Base-by-base conservation (phyloP, 2,888 invertebrate genomes). In the Lysandra coridon region DNA sequence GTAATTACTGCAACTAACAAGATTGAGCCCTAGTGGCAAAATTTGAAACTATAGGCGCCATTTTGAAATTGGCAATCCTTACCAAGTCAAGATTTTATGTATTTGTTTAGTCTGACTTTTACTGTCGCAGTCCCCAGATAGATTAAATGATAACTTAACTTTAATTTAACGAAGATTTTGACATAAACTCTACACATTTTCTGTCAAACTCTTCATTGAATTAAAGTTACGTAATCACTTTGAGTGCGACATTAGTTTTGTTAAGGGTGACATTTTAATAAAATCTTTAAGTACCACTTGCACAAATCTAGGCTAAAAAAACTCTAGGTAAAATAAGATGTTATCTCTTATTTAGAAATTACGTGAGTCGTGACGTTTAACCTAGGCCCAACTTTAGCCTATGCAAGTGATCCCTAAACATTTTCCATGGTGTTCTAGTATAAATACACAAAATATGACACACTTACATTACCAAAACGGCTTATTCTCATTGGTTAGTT, bases 1-100 rank as follows among this genome's bases (percentile, higher is more conserved):
- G 69, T 69, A 33, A 69, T 69, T 69, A 37, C 69, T 69, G 69
- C 69, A 69, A 69, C 33, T 14, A 69, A 33, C 33, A 4, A 33
- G 33, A 69, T 14, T 37, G 33, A 69, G 30, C 33, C 30, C 14
- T 69, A 14, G 69, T 69, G 33, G 33, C 14, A 1, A 69, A 69
- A 69, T 12, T 69, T 33, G 69, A 14, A 69, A 69, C 69, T 69
- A 37, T 14, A 69, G 69, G 33, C 33, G 33, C 69, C 37, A 69
- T 37, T 14, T 69, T 6, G 4, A 69, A 69, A 37, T 69, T 69
- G 14, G 6, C 14, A 33, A 49, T 10, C 49, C 69, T 37, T 33
- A 62, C 7, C 23, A 2, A n/a, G n/a, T 62, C 62, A 62, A 7
- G 30, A 37, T 17, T 33, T 69, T 69, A 33, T 69, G 69, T 14